Conservation (phyloP, 2,113 vertebrate species). For the Corvus hawaiiensis region DNA sequence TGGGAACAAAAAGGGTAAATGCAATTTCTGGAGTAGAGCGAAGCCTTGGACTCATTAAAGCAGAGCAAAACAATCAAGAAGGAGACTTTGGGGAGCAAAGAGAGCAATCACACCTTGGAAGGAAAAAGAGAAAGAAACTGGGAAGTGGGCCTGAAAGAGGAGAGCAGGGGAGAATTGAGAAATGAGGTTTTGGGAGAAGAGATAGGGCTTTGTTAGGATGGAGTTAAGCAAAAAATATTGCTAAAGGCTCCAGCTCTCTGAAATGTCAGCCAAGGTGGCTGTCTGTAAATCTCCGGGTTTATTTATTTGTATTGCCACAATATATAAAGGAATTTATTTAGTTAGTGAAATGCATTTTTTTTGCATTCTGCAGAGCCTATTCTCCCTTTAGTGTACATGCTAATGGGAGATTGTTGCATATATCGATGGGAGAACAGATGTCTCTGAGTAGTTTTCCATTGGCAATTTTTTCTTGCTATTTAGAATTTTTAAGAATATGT, state of each 20-base stretch:
- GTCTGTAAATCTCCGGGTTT: constrained; percentile 54
- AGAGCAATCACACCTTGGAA: constrained; percentile 59
- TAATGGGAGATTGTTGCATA: constrained; percentile 6
- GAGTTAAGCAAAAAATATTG: constrained; percentile 54
- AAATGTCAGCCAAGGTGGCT: constrained; percentile 65
- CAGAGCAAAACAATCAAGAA: constrained; percentile 52
- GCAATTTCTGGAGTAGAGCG: constrained; percentile 33
- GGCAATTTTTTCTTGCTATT: neutral
- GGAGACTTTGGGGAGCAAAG: constrained; percentile 50
- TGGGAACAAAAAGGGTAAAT: constrained; percentile 46
- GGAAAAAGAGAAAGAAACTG: constrained; percentile 42
- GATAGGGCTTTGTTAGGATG: constrained; percentile 27
- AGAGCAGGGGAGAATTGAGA: constrained; percentile 21
- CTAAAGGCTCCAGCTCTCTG: constrained; percentile 34
- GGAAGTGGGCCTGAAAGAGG: constrained; percentile 44
- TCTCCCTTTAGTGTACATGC: constrained; percentile 21
- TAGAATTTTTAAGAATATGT: neutral
- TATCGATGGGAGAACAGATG: constrained; percentile 12
- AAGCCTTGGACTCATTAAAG: constrained; percentile 53
- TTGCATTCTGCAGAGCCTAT: constrained; percentile 40
- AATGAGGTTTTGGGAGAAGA: constrained; percentile 40
- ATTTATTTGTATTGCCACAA: constrained; percentile 66
- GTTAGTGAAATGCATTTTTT: constrained; percentile 50
- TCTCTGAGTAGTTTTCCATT: constrained; percentile 16
- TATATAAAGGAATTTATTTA: constrained; percentile 63